Conservation (phyloP, 2,888 invertebrate genomes). For the Stenotaenia linearis region DNA sequence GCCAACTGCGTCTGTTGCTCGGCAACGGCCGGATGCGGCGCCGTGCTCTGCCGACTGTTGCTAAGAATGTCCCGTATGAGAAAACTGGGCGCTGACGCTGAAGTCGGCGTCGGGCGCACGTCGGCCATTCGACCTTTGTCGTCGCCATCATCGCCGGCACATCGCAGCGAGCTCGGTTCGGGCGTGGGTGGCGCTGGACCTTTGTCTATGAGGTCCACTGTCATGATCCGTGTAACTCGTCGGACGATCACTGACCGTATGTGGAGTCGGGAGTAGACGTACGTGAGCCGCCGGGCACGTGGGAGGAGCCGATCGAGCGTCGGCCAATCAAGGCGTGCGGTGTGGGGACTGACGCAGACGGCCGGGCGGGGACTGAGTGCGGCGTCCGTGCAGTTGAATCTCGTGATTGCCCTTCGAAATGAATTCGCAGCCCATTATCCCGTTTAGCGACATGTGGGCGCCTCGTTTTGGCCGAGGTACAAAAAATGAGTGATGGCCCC, state of each 20-base stretch:
- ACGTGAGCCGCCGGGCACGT: slow-evolving; percentile 2
- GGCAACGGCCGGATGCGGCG: slow-evolving; percentile 1
- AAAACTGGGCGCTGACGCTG: slow-evolving; percentile 30
- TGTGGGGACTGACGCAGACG: neutral
- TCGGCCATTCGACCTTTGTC: neutral
- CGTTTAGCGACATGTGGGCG: slow-evolving; percentile 26
- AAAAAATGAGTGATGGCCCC: slow-evolving; percentile 10
- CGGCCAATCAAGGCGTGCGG: neutral
- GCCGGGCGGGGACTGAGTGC: neutral
- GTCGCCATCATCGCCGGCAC: neutral
- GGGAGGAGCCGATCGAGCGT: slow-evolving; percentile 27
- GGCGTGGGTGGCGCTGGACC: slow-evolving; percentile 7
- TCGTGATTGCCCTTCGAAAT: slow-evolving; percentile 24
- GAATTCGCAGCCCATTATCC: slow-evolving; percentile 26
- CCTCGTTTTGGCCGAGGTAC: slow-evolving; percentile 4
- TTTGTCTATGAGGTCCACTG: slow-evolving; percentile 29
- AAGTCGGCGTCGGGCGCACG: neutral
- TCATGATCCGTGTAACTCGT: slow-evolving; percentile 20
- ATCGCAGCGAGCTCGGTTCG: neutral
- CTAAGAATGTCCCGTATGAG: slow-evolving; percentile 36
- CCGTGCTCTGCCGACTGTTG: slow-evolving; percentile 28
- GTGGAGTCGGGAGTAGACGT: neutral
- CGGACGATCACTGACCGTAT: slow-evolving; percentile 18
- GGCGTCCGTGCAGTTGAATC: neutral
- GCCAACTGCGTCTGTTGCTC: neutral